These are phyloP conservation scores for Notolepis coatsorum DNA, from an alignment of 2,797 vertebrate genomes.

Conservation along the genomic window DNA sequence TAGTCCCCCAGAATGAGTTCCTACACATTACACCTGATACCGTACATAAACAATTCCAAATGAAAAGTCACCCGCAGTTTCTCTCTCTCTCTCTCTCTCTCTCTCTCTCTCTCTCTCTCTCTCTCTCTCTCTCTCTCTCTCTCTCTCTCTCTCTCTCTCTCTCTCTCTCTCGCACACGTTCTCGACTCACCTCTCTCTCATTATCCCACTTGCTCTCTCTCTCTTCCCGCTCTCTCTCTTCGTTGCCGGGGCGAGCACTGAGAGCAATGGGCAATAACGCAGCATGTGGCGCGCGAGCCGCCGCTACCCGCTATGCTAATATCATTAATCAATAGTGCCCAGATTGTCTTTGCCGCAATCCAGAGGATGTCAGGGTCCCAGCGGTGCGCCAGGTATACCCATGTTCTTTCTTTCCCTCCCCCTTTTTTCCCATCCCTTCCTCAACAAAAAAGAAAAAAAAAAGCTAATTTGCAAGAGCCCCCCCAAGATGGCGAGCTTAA, in stretches of 20 bases:
- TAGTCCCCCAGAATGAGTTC: conserved; percentile 53
- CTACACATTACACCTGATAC: conserved; percentile 46
- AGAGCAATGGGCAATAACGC: conserved; percentile 85
- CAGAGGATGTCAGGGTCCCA: conserved; percentile 93
- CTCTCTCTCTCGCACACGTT: conserved; percentile 26
- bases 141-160: conserved; percentile 43
- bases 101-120: conserved; percentile 31
- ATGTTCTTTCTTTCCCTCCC: conserved; percentile 75
- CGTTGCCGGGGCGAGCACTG: conserved; percentile 68
- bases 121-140: conserved; percentile 46
- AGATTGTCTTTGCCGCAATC: conserved; percentile 90
- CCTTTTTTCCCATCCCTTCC: conserved; percentile 71
- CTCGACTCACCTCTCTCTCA: conserved; percentile 18
- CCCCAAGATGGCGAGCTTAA: conserved; percentile 99
- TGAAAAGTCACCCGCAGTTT: conserved; percentile 77
- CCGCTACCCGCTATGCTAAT: conserved; percentile 97
- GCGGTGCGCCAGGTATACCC: conserved; percentile 89
- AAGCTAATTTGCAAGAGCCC: conserved; percentile 95
- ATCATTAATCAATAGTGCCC: conserved; percentile 99
- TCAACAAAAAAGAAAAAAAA: conserved; percentile 56
- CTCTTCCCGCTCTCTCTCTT: conserved; percentile 49
- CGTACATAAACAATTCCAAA: conserved; percentile 80
- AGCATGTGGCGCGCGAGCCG: conserved; percentile 82
- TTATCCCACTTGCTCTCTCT: conserved; percentile 38
- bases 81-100: conserved; percentile 52